A percentile compares a stretch with the other conserved stretches of the same genome.
phyloP scores from a whole-genome alignment of 2,797 vertebrate genomes.

The Percopsis omiscomaycus region DNA sequence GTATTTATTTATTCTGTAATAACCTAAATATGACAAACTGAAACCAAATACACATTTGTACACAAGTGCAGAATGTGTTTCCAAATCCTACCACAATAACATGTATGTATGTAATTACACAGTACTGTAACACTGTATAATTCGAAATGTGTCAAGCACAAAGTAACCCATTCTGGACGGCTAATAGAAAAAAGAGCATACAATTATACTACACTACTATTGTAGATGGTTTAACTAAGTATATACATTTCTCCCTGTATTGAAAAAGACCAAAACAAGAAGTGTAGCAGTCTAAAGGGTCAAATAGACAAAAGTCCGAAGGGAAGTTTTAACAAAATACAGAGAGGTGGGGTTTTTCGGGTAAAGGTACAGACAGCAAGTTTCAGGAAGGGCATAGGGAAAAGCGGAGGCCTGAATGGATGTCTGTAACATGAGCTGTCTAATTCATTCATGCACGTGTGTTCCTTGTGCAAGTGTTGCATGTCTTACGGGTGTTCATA shows the following conservation, averaged over 20 bases:
- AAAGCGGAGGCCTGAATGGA: constrained; percentile 29
- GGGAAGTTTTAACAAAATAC: not conserved
- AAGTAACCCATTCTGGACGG: not conserved
- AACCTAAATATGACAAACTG: too few species aligned
- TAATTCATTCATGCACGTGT: constrained; percentile 55
- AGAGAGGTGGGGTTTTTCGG: too few species aligned
- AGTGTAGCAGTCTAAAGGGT: constrained; percentile 5
- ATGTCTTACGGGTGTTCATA: not conserved
- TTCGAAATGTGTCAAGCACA: not conserved
- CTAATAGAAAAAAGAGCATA: too few species aligned
- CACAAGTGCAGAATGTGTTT: not conserved
- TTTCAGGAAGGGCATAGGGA: constrained; percentile 22
- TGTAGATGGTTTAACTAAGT: not conserved
- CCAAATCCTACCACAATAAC: not conserved
- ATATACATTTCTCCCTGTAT: constrained; percentile 6
- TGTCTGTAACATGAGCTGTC: constrained; percentile 5
- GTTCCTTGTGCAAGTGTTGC: not conserved
- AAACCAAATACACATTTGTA: not conserved
- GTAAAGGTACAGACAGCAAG: not conserved
- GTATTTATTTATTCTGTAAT: too few species aligned
- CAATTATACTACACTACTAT: too few species aligned
- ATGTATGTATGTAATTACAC: too few species aligned
- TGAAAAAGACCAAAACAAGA: constrained; percentile 13
- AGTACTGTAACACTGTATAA: not conserved
- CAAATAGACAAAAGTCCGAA: constrained; percentile 16